Evolutionary conservation across 2,888 invertebrate genomes (phyloP).

Genomic region (Drosophila monieri): DNA sequence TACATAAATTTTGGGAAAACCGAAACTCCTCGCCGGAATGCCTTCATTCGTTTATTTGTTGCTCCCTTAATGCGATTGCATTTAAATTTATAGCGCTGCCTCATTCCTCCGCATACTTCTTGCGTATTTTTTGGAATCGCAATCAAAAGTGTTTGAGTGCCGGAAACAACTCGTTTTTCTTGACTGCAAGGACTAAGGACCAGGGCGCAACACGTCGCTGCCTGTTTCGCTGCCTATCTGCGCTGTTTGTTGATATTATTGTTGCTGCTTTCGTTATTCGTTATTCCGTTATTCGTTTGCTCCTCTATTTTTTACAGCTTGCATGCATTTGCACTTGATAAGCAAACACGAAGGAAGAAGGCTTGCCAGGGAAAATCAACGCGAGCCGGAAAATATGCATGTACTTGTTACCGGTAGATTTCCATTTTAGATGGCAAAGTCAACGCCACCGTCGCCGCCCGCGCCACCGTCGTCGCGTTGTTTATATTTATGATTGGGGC

Average conservation of each 20-base stretch:
- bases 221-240: constrained; percentile 25
- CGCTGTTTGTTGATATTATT: constrained; percentile 39
- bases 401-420: constrained; percentile 75
- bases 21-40: constrained; percentile 27
- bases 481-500: constrained; percentile 62
- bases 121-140: constrained; percentile 35
- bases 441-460: constrained; percentile 20
- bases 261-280: constrained; percentile 23
- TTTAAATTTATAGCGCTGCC: constrained; percentile 67
- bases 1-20: constrained; percentile 28
- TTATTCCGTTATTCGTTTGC: constrained; percentile 11
- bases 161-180: constrained; percentile 74
- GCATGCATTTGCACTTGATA: constrained; percentile 72
- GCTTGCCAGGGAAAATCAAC: constrained; percentile 61
- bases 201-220: constrained; percentile 65
- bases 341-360: constrained; percentile 54
- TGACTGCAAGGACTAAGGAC: constrained; percentile 38
- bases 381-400: constrained; percentile 65
- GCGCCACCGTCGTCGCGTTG: constrained; percentile 27
- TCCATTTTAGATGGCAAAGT: constrained; percentile 72
- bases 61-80: constrained; percentile 57
- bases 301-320: constrained; percentile 33
- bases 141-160: constrained; percentile 74
- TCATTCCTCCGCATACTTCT: constrained; percentile 24
- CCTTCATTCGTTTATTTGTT: constrained; percentile 37